Evolutionary conservation across 2,113 vertebrate species (phyloP).

Genomic region (Anthoscopus minutus): DNA sequence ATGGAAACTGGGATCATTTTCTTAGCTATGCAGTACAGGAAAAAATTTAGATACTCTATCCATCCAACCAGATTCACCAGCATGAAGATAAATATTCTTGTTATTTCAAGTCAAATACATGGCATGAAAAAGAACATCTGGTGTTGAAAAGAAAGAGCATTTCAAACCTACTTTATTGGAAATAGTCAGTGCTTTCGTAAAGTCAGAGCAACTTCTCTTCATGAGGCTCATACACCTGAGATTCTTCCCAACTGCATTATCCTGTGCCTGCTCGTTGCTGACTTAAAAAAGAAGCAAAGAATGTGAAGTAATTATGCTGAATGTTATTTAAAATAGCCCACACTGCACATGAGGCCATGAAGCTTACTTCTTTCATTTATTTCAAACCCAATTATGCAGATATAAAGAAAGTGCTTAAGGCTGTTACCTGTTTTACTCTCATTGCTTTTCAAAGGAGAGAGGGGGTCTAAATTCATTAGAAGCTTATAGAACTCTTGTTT

Average conservation of each 20-base stretch:
- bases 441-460: not conserved
- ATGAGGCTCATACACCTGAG: not conserved
- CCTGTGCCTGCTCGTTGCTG: not conserved
- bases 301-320: not conserved
- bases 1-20: not conserved
- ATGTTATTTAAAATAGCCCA: not conserved
- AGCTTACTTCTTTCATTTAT: constrained; percentile 2
- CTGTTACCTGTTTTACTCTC: not conserved
- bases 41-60: not conserved
- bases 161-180: not conserved
- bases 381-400: constrained; percentile 7
- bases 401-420: not conserved
- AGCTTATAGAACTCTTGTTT: not conserved
- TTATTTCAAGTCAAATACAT: not conserved
- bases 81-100: not conserved
- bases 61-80: not conserved
- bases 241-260: not conserved
- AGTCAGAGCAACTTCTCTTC: not conserved
- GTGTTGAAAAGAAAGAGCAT: not conserved
- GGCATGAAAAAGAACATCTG: not conserved
- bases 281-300: not conserved
- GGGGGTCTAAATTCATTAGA: not conserved
- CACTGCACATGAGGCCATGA: not conserved
- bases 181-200: not conserved
- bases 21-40: not conserved